Evolutionary conservation across 2,113 vertebrate genomes (phyloP).

Genomic region (Perognathus longimembris): DNA sequence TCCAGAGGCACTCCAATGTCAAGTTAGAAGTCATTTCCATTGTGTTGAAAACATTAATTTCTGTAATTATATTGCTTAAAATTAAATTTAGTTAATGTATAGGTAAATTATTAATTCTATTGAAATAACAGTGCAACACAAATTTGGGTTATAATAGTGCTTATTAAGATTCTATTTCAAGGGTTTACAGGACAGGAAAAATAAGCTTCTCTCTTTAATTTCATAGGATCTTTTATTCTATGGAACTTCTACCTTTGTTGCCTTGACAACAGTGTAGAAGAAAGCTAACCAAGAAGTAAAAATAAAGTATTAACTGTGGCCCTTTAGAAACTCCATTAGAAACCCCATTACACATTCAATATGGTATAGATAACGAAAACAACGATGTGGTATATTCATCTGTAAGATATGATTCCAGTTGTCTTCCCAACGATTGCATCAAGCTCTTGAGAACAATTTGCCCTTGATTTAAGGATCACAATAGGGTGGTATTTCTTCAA

Average conservation of each 20-base stretch:
- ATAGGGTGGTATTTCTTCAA: neutral
- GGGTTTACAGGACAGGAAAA: conserved; percentile 40
- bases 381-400: neutral
- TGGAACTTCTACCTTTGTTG: conserved; percentile 24
- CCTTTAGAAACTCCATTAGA: neutral
- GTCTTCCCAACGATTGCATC: neutral
- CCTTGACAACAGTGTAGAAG: too few species aligned
- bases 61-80: neutral
- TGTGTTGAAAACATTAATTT: neutral
- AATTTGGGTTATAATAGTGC: neutral
- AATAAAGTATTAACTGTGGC: neutral
- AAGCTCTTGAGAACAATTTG: neutral
- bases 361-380: neutral
- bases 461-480: neutral
- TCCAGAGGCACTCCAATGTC: neutral
- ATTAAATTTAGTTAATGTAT: neutral
- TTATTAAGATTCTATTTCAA: neutral
- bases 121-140: conserved; percentile 6
- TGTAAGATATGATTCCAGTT: neutral
- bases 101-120: neutral
- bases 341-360: neutral
- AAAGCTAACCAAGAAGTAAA: conserved; percentile 20
- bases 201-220: conserved; percentile 20
- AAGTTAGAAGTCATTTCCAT: neutral
- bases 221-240: neutral